Evolutionary conservation across 2,113 vertebrate genomes (phyloP), one percentile per base, ranked within the genome.

Genomic region (Numenius arquata): DNA sequence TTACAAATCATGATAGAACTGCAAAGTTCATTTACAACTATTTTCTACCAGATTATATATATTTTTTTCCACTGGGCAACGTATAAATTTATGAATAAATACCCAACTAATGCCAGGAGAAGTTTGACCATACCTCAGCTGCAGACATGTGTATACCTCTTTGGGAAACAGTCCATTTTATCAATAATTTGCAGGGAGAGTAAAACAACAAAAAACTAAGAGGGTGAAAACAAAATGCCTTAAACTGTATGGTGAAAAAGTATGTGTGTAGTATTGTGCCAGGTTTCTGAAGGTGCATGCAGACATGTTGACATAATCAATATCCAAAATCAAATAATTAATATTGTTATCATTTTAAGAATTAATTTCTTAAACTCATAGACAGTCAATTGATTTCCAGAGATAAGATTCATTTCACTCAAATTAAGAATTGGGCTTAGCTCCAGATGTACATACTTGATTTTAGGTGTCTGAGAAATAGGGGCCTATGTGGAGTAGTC

Each of bases 171-270:
- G 14, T 45, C 38, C 6, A 30, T 83, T 90, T 72, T 62, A 55
- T 71, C 38, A 40, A 56, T 32, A 74, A 66, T 63, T 90, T 95
- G 15, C 55, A 80, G 30, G 61, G 47, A 88, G 30, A 82, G 66
- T 41, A 38, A 80, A 86, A 40, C 34, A 78, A 43, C 9, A 48
- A 87, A 77, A 68, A 92, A 18, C 22, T 20, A 30, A 77, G 59
- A 90, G 68, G 47, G 47, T 91, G 80, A 89, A 95, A 97, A 88
- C 75, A 92, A 96, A 95, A 95, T 93, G 94, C 96, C 96, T 96
- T 97, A 97, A 95, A 95, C 3, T 71, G 23, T 87, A n/a, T 18
- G 66, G 34, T 90, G 53, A 78, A 90, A 71, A 88, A 67, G 34
- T 65, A 18, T 17, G 40, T 50, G 43, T 83, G 79, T 65, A 75